Evolutionary conservation across 2,113 vertebrate genomes (phyloP).

Genomic region (Hystrix cristata): DNA sequence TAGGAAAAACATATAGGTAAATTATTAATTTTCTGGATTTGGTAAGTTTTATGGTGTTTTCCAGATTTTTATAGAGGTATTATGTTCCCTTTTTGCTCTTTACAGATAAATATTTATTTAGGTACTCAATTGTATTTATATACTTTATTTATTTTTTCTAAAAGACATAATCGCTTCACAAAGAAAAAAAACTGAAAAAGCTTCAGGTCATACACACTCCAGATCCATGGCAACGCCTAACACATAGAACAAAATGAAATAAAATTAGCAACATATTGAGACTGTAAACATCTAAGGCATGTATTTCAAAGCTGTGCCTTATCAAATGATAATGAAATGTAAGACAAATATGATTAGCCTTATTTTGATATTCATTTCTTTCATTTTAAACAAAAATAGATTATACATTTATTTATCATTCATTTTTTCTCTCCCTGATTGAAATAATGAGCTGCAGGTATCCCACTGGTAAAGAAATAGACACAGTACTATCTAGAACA

Average conservation of each 20-base stretch:
- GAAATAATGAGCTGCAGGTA: constrained; percentile 67
- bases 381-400: constrained; percentile 17
- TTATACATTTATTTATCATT: constrained; percentile 30
- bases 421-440: constrained; percentile 67
- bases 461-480: neutral
- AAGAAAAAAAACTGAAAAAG: neutral
- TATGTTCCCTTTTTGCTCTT: neutral
- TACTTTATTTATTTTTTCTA: neutral
- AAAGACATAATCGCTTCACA: neutral
- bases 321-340: neutral
- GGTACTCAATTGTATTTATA: neutral
- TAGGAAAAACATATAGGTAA: neutral
- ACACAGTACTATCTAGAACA: constrained; percentile 44
- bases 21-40: constrained; percentile 12
- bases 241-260: neutral
- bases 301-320: neutral
- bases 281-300: neutral
- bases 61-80: neutral
- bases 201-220: neutral
- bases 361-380: constrained; percentile 35
- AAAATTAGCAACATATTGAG: neutral
- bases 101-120: neutral
- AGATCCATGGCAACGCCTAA: neutral
- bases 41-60: neutral
- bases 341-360: neutral